A percentile compares a stretch with the other conserved stretches of the same genome.
Evolutionary conservation across 2,113 vertebrate genomes (phyloP).

Genomic region (Ariopsis seemanni): DNA sequence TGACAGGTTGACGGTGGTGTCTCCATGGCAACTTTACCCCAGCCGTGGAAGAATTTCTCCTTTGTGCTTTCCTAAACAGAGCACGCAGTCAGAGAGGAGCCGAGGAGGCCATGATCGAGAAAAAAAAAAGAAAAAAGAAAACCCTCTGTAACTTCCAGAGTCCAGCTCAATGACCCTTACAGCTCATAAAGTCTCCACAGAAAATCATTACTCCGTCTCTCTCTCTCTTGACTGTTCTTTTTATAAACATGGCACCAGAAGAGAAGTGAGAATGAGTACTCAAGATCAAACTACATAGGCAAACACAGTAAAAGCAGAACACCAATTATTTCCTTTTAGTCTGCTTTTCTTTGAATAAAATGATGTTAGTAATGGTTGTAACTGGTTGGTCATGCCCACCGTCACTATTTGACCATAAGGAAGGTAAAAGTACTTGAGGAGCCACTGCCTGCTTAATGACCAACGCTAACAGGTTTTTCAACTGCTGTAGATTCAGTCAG

Average conservation of each 20-base stretch:
- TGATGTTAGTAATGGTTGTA: not conserved
- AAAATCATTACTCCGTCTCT: not conserved
- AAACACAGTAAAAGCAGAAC: constrained; percentile 39
- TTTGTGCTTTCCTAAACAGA: constrained; percentile 37
- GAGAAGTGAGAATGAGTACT: constrained; percentile 47
- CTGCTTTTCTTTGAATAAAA: constrained; percentile 1
- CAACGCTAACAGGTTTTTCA: not conserved
- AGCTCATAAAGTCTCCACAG: constrained; percentile 1
- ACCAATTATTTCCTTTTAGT: constrained; percentile 48
- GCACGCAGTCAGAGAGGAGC: constrained; percentile 15
- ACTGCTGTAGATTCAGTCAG: not conserved
- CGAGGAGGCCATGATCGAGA: not conserved
- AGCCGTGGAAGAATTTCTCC: constrained; percentile 24
- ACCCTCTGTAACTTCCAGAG: constrained; percentile 2
- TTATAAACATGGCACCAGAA: constrained; percentile 55
- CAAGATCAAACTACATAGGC: constrained; percentile 60
- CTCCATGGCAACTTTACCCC: constrained; percentile 44
- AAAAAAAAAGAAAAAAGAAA: not conserved
- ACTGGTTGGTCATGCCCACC: too few species aligned
- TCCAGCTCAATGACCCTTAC: constrained; percentile 1
- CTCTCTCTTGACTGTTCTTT: constrained; percentile 32
- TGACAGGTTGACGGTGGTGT: constrained; percentile 38
- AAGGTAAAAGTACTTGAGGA: not conserved
- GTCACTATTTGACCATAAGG: not conserved
- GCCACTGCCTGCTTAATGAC: not conserved